Evolutionary conservation across 2,888 invertebrate genomes (phyloP).

Genomic region (Lepidochrysops patricia): DNA sequence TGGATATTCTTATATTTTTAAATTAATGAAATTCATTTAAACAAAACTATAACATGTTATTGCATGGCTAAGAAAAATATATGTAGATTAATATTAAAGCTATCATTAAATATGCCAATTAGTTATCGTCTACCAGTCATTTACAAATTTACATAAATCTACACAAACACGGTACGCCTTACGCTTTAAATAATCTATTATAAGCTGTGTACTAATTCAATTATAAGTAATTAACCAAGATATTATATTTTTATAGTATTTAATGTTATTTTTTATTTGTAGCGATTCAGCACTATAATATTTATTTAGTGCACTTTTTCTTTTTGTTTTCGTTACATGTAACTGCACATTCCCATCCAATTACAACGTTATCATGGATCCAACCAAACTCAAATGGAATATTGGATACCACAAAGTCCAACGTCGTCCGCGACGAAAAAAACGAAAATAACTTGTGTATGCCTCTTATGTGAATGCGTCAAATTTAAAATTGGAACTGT

Average conservation of each 20-base stretch:
- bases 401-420: slow-evolving; percentile 67
- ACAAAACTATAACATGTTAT: too few species aligned
- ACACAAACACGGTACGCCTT: too few species aligned
- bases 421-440: slow-evolving; percentile 73
- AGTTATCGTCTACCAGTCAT: too few species aligned
- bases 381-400: slow-evolving; percentile 51
- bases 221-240: background rate
- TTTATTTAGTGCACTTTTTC: slow-evolving; percentile 73
- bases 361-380: slow-evolving; percentile 38
- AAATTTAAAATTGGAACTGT: slow-evolving; percentile 54
- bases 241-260: background rate
- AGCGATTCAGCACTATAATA: slow-evolving; percentile 39
- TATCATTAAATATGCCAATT: too few species aligned
- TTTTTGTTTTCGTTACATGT: slow-evolving; percentile 73
- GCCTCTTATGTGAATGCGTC: slow-evolving; percentile 37
- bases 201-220: background rate
- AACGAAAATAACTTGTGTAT: slow-evolving; percentile 58
- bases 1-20: too few species aligned
- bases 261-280: slow-evolving; percentile 5
- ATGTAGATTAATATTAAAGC: too few species aligned
- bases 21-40: too few species aligned
- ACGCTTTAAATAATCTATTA: background rate
- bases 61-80: too few species aligned
- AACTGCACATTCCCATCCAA: slow-evolving; percentile 69
- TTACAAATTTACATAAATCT: background rate